phyloP scores from a whole-genome alignment of 2,888 invertebrate genomes.

The Acrobeloides nanus region DNA sequence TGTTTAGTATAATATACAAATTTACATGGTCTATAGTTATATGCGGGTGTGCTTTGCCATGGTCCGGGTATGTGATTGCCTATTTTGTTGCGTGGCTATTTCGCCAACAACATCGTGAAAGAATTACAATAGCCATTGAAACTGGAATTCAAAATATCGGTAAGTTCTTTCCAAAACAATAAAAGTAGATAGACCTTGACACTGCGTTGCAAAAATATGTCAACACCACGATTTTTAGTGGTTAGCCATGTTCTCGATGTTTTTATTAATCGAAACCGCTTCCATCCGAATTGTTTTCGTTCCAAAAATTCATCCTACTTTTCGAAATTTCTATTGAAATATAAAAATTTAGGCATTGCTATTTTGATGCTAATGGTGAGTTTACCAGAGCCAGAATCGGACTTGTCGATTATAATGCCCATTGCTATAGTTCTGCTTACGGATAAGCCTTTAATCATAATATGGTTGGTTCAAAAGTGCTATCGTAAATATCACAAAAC shows the following conservation, averaged over 20 bases:
- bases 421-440: conserved; percentile 23
- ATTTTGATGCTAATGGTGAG: conserved; percentile 21
- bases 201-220: too few species aligned
- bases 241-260: too few species aligned
- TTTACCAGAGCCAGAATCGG: conserved; percentile 26
- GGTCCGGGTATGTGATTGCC: conserved; percentile 26
- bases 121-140: conserved; percentile 33
- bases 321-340: background rate
- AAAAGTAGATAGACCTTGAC: background rate
- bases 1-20: too few species aligned
- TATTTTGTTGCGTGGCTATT: conserved; percentile 18
- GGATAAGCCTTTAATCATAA: conserved; percentile 23
- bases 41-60: conserved; percentile 23
- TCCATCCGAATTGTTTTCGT: too few species aligned
- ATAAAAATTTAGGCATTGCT: conserved; percentile 25
- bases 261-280: too few species aligned
- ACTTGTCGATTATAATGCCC: conserved; percentile 27
- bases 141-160: conserved; percentile 34
- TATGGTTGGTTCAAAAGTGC: conserved; percentile 6
- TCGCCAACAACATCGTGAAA: conserved; percentile 15
- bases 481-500: too few species aligned
- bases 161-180: conserved; percentile 2
- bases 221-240: too few species aligned
- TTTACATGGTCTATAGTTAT: conserved; percentile 22
- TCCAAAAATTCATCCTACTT: background rate